Conservation (phyloP, 1,140 invertebrate genomes). For the Theocolax elegans region DNA sequence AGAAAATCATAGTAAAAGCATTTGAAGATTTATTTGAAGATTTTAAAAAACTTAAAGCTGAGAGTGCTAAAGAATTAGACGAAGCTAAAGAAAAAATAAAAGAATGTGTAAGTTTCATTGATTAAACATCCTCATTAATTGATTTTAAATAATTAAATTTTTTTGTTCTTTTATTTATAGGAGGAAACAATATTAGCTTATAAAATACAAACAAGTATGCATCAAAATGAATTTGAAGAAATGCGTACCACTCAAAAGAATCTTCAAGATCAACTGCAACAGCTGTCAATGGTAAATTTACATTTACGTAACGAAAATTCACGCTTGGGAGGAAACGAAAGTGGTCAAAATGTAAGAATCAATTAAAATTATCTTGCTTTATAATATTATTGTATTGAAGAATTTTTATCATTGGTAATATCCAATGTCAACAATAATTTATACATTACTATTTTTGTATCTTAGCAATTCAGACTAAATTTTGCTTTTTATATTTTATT, state of each 20-base stretch:
- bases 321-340: neutral
- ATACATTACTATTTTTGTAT: too few relatives aligned
- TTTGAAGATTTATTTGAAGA: constrained; percentile 33
- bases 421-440: too few relatives aligned
- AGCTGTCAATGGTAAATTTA: constrained; percentile 19
- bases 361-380: too few relatives aligned
- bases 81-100: constrained; percentile 31
- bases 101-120: constrained; percentile 21
- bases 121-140: too few relatives aligned
- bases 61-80: constrained; percentile 2
- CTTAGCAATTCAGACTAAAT: too few relatives aligned
- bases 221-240: constrained; percentile 33
- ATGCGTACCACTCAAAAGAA: neutral
- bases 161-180: constrained; percentile 4
- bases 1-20: constrained; percentile 39
- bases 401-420: too few relatives aligned
- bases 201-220: constrained; percentile 24
- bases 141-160: neutral
- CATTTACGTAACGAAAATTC: constrained; percentile 1
- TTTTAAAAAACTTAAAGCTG: too few relatives aligned
- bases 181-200: constrained; percentile 16
- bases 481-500: too few relatives aligned
- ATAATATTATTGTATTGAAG: too few relatives aligned
- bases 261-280: constrained; percentile 29
- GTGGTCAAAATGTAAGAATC: neutral